A percentile compares a stretch with the other conserved stretches of the same genome.
Evolutionary conservation across 53 echinoderm and acorn worm species (phyloP).

Genomic region (Glandiceps talaboti): DNA sequence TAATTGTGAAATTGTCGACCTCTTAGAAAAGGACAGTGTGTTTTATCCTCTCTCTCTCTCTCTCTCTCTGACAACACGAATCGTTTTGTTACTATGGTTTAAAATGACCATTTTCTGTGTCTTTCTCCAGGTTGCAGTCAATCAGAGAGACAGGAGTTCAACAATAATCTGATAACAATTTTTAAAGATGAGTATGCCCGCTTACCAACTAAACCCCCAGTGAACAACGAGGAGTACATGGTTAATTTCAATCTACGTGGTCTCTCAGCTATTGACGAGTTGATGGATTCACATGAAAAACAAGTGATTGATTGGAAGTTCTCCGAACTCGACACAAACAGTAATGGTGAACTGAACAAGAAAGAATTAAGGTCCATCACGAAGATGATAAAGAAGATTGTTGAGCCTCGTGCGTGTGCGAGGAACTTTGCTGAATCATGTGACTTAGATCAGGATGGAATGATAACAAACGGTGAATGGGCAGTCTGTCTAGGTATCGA

Average conservation of each 20-base stretch:
- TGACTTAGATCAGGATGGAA: slow-evolving; percentile 51
- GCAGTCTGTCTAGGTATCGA: slow-evolving; percentile 74
- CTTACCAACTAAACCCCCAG: slow-evolving; percentile 26
- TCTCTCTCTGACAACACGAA: too few species aligned
- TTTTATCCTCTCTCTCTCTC: too few species aligned
- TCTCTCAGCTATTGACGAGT: slow-evolving; percentile 14
- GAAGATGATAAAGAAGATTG: slow-evolving; percentile 73
- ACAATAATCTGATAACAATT: slow-evolving; percentile 65
- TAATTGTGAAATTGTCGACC: too few species aligned
- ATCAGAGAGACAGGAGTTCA: slow-evolving; percentile 61
- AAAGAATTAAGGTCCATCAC: slow-evolving; percentile 60
- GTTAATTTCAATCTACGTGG: neutral
- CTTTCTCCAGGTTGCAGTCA: slow-evolving; percentile 43
- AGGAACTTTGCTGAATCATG: slow-evolving; percentile 69
- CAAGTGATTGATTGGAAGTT: slow-evolving; percentile 89
- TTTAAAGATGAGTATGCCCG: slow-evolving; percentile 82
- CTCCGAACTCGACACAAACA: slow-evolving; percentile 56
- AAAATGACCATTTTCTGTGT: neutral
- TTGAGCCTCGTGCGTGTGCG: slow-evolving; percentile 78
- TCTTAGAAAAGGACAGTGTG: too few species aligned
- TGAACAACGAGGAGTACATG: slow-evolving; percentile 7
- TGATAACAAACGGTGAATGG: slow-evolving; percentile 68
- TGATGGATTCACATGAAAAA: slow-evolving; percentile 27
- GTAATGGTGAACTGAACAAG: slow-evolving; percentile 45
- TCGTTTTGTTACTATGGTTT: too few species aligned